Evolutionary conservation across 2,113 vertebrate species (phyloP).

Genomic region (Centropristis striata): DNA sequence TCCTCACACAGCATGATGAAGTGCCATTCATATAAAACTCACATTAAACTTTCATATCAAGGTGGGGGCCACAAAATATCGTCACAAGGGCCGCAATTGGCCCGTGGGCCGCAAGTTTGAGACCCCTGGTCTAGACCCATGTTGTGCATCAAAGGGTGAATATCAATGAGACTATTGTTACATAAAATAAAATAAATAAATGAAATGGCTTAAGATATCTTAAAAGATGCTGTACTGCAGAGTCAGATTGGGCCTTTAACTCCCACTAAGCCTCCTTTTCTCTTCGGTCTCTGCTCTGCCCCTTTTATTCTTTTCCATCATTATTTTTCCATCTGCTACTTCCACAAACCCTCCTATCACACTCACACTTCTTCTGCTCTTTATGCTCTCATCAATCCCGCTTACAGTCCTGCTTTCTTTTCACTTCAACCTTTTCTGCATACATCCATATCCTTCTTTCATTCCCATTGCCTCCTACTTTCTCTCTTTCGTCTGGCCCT

Average conservation of each 20-base stretch:
- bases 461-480: conserved; percentile 64
- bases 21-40: no score
- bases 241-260: conserved; percentile 41
- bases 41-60: no score
- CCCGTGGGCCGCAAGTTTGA: no score
- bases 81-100: no score
- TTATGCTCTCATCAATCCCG: conserved; percentile 74
- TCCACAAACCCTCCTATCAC: conserved; percentile 50
- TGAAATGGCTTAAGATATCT: conserved; percentile 21
- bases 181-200: conserved; percentile 14
- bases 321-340: conserved; percentile 69
- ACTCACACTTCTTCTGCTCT: conserved; percentile 53
- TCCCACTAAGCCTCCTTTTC: conserved; percentile 42
- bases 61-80: no score
- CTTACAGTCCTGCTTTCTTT: conserved; percentile 62
- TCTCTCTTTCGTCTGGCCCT: conserved; percentile 56
- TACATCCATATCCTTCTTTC: conserved; percentile 69
- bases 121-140: no score
- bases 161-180: not conserved
- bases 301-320: conserved; percentile 49
- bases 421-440: conserved; percentile 71
- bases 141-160: no score
- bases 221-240: conserved; percentile 4
- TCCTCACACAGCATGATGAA: no score
- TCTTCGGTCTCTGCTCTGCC: conserved; percentile 42